Base-by-base conservation (phyloP, 2,113 vertebrate genomes). In the Larimichthys crocea region DNA sequence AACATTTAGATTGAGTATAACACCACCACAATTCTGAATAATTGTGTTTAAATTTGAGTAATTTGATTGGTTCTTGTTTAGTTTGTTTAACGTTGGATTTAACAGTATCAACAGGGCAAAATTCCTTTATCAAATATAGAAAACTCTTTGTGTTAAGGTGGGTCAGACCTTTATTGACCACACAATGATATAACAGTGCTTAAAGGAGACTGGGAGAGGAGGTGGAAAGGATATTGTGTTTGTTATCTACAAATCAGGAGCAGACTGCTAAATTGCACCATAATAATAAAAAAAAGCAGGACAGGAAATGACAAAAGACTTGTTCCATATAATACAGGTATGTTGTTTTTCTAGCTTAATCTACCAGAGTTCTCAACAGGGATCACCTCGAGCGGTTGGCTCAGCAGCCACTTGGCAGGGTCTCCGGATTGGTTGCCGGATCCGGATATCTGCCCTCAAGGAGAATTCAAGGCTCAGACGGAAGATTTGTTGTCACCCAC, bases 181-280 rank as follows among this genome's bases (percentile, higher is more conserved):
- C 40, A 22, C 76, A 20, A 12, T 40, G 40, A 55, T 15, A 56
- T 48, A 10, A 76, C 22, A n/a, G 40, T 14, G n/a, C n/a, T 52
- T 1, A 15, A 22, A 10, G 46, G 53, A 56, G 29, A 74, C 10
- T 29, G n/a, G 9, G 19, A 46, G 4, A 16, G 29, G 26, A 40
- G 31, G 16, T 10, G 52, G 8, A 56, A 2, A 55, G 70, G 70
- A 68, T 64, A 75, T 80, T 75, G 76, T 52, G 29, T 79, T 55
- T 63, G 26, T 44, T 59, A 70, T 75, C 70, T 78, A 15, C 24
- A 49, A 7, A 76, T 76, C 65, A 50, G 26, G 1, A 12, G 16
- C 17, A 19, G 15, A 42, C 19, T 42, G 9, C 15, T 46, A 49
- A 56, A 68, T 63, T 8, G 22, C n/a, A 19, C 11, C 0, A 2